Percentiles rank a stretch among this genome's conserved stretches.
Conservation (phyloP, 2,113 vertebrate species). For the Apodemus sylvaticus region DNA sequence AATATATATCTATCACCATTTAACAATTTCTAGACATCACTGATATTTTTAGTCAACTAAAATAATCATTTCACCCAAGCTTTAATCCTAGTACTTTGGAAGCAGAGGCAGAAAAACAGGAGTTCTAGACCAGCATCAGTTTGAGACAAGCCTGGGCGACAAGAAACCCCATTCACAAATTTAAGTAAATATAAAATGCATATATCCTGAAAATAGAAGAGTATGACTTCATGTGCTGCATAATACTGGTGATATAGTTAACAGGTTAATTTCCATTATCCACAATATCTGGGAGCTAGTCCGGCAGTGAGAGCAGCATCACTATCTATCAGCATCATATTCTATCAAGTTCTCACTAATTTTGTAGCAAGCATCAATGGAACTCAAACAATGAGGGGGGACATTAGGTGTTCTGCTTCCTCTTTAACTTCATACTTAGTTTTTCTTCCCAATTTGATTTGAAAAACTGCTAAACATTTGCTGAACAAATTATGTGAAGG, state of each 20-base stretch:
- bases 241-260: background rate
- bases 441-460: constrained; percentile 14
- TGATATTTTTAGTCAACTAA: background rate
- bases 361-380: background rate
- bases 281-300: background rate
- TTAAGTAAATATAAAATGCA: background rate
- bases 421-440: too few species aligned
- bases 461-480: constrained; percentile 6
- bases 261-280: background rate
- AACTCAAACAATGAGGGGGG: background rate
- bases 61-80: background rate
- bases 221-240: background rate
- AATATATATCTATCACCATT: background rate
- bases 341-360: background rate
- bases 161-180: background rate
- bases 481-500: background rate
- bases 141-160: background rate
- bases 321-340: background rate
- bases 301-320: background rate
- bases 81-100: background rate
- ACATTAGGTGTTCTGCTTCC: too few species aligned
- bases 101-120: background rate
- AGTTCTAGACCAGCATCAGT: background rate
- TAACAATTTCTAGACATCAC: background rate
- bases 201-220: background rate